Percentiles rank a stretch among this genome's conserved stretches.
These are phyloP conservation scores for Arizona elegans DNA, from an alignment of 2,113 vertebrate species.

Conservation along the genomic window DNA sequence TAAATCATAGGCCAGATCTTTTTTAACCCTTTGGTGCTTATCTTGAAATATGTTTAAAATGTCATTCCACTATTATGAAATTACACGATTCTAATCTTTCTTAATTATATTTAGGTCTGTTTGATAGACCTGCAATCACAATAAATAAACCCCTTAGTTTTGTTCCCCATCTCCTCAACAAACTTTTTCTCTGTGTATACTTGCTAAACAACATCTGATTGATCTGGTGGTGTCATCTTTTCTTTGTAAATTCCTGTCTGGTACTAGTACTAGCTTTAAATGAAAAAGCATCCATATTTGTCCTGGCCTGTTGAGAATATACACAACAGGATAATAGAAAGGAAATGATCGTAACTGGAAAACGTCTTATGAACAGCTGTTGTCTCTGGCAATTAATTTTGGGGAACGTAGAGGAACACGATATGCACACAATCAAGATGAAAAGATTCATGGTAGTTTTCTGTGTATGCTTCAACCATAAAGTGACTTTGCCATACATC, in stretches of 20 bases:
- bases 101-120: background rate
- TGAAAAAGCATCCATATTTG: background rate
- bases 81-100: background rate
- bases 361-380: background rate
- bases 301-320: rapidly evolving
- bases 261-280: background rate
- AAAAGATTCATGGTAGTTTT: background rate
- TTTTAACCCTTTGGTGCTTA: background rate
- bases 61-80: background rate
- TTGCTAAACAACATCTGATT: slow-evolving; percentile 16
- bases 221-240: slow-evolving; percentile 7
- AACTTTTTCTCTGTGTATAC: background rate
- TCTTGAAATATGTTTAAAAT: background rate
- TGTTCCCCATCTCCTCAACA: background rate
- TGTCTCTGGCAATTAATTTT: background rate
- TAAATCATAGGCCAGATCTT: background rate
- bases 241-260: background rate
- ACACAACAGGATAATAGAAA: background rate
- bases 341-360: background rate
- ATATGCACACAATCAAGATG: background rate
- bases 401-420: background rate
- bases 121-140: background rate
- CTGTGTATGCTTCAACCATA: rapidly evolving
- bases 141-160: background rate
- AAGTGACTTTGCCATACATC: background rate